Base-by-base conservation (phyloP, 2,113 vertebrate genomes). In the Trichechus manatus region DNA sequence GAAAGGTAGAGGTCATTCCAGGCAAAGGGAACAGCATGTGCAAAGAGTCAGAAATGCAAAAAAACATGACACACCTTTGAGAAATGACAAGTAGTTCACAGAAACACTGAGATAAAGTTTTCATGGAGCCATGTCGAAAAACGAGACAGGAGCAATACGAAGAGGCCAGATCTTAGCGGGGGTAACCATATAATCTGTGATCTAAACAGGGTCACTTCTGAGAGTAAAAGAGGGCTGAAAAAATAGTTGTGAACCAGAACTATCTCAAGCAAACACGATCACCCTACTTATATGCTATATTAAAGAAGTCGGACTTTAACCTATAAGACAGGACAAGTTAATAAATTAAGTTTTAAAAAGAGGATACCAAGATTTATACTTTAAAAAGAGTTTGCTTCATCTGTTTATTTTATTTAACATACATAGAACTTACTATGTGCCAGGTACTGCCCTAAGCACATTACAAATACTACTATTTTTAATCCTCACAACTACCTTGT, bases 361-460 rank as follows among this genome's bases (percentile, higher is more conserved):
- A 87, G 10, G 6, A 87, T 87, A 66, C 36, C 33, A 84, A 94
- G 36, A 92, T 78, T 50, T 77, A 91, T 61, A 39, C 61, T 91
- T 91, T 78, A 19, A 70, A 78, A 87, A 92, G 15, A 13, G 27
- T 78, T 39, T 66, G n/a, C 50, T 94, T 87, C 44, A 89, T 44
- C 27, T 83, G 56, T 68, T 63, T 74, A 85, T n/a, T 77, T 89
- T 66, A 85, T n/a, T 61, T 94, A 94, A 78, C 36, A 87, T 84
- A 84, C 4, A 88, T 23, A 50, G 23, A 50, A 68, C 19, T 90
- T 93, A 75, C 20, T 63, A 90, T 50, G 11, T 78, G 25, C 59
- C 80, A 93, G 29, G 39, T 19, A 75, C 39, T 74, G 23, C 75
- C 31, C 59, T 56, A 53, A 95, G 59, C 15, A 87, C 77, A 94